Percentiles rank a stretch among this genome's conserved stretches.
phyloP scores from a whole-genome alignment of 2,113 vertebrate species.

The Chunga burmeisteri region DNA sequence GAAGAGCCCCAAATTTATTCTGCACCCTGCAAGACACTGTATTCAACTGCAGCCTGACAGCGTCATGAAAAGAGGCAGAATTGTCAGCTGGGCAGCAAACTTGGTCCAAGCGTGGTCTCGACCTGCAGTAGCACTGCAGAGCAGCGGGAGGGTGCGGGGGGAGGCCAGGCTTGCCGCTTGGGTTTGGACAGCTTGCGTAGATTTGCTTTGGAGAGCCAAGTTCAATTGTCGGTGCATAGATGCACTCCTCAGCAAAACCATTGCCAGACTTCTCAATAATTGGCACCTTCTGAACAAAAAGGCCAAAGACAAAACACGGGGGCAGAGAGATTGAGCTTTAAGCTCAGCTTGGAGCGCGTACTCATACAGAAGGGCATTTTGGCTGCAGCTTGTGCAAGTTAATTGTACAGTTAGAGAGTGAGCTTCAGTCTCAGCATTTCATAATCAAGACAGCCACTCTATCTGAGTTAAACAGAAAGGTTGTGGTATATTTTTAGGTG shows the following conservation, averaged over 20 bases:
- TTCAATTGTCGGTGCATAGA: background rate
- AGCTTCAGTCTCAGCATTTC: background rate
- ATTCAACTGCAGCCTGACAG: background rate
- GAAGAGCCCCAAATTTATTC: background rate
- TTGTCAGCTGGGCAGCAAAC: background rate
- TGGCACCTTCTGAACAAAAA: constrained; percentile 24
- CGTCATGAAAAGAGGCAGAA: accelerated
- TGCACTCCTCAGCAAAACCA: background rate
- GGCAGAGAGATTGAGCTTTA: background rate
- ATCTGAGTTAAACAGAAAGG: background rate
- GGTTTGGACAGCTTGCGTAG: background rate
- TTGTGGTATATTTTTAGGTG: background rate
- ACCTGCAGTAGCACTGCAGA: background rate
- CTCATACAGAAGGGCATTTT: background rate
- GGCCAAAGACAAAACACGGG: background rate
- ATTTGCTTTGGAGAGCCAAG: background rate
- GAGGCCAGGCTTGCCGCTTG: accelerated
- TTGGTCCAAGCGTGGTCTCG: accelerated
- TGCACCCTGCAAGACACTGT: background rate
- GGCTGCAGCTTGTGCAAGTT: background rate
- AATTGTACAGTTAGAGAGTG: background rate
- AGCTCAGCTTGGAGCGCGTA: accelerated
- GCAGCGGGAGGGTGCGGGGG: background rate
- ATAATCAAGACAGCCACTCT: background rate
- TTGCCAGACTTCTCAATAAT: background rate